Conservation (phyloP, 2,797 vertebrate genomes). For the Mareca strepera region DNA sequence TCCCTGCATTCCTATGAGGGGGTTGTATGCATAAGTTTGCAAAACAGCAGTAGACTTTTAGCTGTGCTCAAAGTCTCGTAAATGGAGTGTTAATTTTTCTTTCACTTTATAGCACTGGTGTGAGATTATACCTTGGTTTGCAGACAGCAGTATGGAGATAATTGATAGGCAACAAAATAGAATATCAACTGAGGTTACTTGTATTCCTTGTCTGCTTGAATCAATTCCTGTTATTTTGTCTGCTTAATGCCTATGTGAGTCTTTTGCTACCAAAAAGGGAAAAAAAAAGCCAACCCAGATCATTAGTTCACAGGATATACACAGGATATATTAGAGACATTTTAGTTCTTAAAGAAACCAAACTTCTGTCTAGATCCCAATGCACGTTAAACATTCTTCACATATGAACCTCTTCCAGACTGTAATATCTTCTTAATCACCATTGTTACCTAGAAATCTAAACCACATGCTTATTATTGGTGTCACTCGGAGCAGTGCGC, state of each 20-base stretch:
- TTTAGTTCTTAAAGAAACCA: neutral
- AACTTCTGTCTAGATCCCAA: neutral
- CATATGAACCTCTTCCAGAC: neutral
- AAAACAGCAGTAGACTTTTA: neutral
- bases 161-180: neutral
- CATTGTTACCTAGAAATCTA: slow-evolving; percentile 30
- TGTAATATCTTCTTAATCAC: neutral
- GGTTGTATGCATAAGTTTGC: neutral
- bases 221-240: neutral
- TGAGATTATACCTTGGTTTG: neutral
- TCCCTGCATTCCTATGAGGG: neutral
- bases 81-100: neutral
- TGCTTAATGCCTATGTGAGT: neutral
- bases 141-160: neutral
- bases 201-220: neutral
- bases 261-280: neutral
- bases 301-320: neutral
- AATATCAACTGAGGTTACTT: neutral
- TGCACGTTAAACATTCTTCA: neutral
- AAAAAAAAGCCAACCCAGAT: neutral
- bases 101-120: too few species aligned
- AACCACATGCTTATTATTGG: neutral
- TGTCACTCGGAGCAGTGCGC: neutral
- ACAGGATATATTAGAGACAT: neutral
- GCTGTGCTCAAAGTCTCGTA: neutral